These are phyloP conservation scores for Drosophila ficusphila DNA, from an alignment of 1,140 invertebrate species.

Conservation along the genomic window DNA sequence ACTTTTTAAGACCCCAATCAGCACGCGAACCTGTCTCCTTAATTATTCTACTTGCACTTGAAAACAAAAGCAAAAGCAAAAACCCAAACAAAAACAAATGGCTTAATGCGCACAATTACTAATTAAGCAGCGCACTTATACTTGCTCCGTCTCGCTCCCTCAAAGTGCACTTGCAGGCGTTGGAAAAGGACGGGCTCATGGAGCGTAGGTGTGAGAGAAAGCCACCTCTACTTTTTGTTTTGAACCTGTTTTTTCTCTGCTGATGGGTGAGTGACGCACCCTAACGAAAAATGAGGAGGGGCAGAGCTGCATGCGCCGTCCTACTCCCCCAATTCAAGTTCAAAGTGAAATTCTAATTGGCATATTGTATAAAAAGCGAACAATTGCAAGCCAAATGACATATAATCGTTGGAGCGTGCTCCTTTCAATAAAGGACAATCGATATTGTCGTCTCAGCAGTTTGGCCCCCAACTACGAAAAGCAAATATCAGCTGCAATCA, in stretches of 20 bases:
- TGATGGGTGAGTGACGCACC: background rate
- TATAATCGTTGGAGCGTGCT: slow-evolving; percentile 25
- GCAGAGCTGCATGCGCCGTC: background rate
- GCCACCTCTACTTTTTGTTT: background rate
- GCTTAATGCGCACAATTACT: slow-evolving; percentile 69
- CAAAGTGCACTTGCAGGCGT: slow-evolving; percentile 1
- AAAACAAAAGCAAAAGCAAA: slow-evolving; percentile 11
- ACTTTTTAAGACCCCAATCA: slow-evolving; percentile 4
- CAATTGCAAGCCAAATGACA: slow-evolving; percentile 25
- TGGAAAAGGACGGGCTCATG: background rate
- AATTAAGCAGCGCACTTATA: slow-evolving; percentile 40
- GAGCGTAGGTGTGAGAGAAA: slow-evolving; percentile 13
- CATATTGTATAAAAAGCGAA: background rate
- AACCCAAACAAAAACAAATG: slow-evolving; percentile 13
- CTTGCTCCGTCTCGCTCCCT: background rate
- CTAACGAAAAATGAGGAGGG: background rate
- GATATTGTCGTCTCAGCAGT: slow-evolving; percentile 12
- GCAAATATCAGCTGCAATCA: slow-evolving; percentile 11
- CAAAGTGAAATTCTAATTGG: slow-evolving; percentile 22
- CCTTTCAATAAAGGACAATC: slow-evolving; percentile 10
- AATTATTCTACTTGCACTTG: slow-evolving; percentile 45
- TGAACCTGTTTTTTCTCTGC: background rate
- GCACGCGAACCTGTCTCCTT: background rate
- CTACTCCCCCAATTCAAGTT: slow-evolving; percentile 12
- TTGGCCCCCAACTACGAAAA: background rate